Conservation (phyloP, 2,113 vertebrate species). For the Phalacrocorax aristotelis region DNA sequence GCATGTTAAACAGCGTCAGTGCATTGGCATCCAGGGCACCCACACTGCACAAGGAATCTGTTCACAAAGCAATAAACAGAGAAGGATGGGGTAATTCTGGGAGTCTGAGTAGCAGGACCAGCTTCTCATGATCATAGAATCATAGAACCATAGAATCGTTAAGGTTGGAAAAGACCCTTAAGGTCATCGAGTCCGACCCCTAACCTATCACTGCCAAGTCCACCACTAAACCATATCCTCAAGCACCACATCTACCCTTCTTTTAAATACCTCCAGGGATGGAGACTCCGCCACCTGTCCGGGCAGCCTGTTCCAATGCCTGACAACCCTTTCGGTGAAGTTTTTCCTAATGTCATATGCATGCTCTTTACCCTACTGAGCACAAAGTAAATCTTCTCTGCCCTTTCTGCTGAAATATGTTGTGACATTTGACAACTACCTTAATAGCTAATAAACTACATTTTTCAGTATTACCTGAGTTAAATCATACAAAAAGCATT, state of each 20-base stretch:
- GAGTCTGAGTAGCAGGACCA: background rate
- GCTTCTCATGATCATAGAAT: background rate
- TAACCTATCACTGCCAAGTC: no score
- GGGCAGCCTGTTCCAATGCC: no score
- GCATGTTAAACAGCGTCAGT: rapidly evolving
- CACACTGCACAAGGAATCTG: background rate
- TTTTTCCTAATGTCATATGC: no score
- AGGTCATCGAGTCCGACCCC: no score
- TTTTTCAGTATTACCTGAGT: background rate
- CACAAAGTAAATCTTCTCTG: background rate
- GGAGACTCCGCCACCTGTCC: no score
- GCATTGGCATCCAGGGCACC: rapidly evolving
- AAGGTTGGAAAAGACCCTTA: no score
- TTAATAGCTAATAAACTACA: background rate
- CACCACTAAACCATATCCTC: no score
- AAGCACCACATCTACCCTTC: no score
- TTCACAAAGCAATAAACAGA: background rate
- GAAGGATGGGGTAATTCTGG: background rate
- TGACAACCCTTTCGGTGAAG: no score
- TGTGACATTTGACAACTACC: background rate
- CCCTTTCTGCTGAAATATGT: background rate
- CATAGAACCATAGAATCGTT: no score
- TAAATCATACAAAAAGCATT: background rate
- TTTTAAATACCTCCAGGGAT: no score
- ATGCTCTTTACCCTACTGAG: background rate